Base-by-base conservation (phyloP, 2,888 invertebrate species). In the Mystacides longicornis region DNA sequence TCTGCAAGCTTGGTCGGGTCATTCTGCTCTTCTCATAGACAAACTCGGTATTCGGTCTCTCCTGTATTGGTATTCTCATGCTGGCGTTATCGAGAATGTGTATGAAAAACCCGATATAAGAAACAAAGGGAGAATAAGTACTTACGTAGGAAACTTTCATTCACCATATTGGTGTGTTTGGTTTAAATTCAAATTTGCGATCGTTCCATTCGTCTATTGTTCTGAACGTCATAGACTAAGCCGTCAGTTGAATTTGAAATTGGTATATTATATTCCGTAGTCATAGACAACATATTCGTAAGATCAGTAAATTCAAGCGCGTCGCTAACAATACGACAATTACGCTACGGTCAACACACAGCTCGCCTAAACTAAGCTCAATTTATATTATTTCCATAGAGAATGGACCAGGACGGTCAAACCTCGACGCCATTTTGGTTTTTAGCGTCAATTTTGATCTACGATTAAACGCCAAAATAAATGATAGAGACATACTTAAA, bases 261-360 rank as follows among this genome's bases (percentile, higher is more conserved):
- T 45, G 21, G 19, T n/a, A 45, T 21, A 20, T 45, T 43, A 43
- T 45, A 45, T 45, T 7, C 18, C 19, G 20, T 45, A 21, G 19
- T 21, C 3, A 19, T 45, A 45, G 21, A 45, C 48, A 49, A 54
- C 49, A 54, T 50, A 47, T 21, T 37, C 37, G 37, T 42, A 53
- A 51, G 53, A 47, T 56, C 50, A 52, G 46, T 49, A 16, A 49
- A 50, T 46, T 42, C 53, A 16, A 47, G 45, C 47, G 49, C 47
- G 51, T 16, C 31, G 49, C 20, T 51, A 52, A 57, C 57, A 57
- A 57, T 57, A 33, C 52, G 54, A 60, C 60, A 60, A 60, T 60
- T 60, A 55, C 42, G 57, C 51, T 49, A 55, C 52, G 57, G 60
- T 60, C 60, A 60, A 60, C 60, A 60, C 43, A 27, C 53, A 37